Evolutionary conservation across 2,888 invertebrate species (phyloP), one percentile per base, ranked within the genome.

Genomic region (Argyresthia albistria): DNA sequence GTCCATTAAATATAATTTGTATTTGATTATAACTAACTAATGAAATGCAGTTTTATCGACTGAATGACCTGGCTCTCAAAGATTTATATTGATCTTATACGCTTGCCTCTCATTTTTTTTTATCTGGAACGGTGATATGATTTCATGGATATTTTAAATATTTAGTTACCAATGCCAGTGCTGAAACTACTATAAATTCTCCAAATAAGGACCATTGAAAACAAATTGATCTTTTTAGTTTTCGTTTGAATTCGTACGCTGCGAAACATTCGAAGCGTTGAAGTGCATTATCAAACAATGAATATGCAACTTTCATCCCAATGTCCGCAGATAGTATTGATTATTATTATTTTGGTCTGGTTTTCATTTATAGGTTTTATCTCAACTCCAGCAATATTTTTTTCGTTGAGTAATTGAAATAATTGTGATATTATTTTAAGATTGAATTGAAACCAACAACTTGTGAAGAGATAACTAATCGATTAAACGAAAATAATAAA

Each of bases 351-450:
- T 25, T 25, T 25, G 25, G 6, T 25, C 25, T 25, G 25, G 25
- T 25, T 25, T 25, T 4, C 25, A 25, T 25, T 25, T 25, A 25
- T 25, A 25, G 6, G 3, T 25, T 25, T 4, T 25, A 25, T 4
- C 2, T 25, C 25, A 25, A 25, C 25, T 25, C 25, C 2, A 25
- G 25, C 25, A 25, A 25, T 25, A 25, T 4, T 2, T 2, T 25
- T 61, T 63, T 61, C 64, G 67, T 68, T 70, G 35, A 35, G 8
- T 35, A 73, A 68, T 73, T 73, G 76, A 65, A 70, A 70, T 64
- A 77, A 78, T 78, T 88, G 88, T 88, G 88, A 88, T 88, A 88
- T 82, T 80, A 86, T 73, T 76, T 73, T 81, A 81, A 76, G 79
- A 47, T 42, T 11, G 42, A 25, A 36, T 43, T 47, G 37, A 16